Conservation (phyloP, 2,888 invertebrate species). For the Entomobrya proxima region DNA sequence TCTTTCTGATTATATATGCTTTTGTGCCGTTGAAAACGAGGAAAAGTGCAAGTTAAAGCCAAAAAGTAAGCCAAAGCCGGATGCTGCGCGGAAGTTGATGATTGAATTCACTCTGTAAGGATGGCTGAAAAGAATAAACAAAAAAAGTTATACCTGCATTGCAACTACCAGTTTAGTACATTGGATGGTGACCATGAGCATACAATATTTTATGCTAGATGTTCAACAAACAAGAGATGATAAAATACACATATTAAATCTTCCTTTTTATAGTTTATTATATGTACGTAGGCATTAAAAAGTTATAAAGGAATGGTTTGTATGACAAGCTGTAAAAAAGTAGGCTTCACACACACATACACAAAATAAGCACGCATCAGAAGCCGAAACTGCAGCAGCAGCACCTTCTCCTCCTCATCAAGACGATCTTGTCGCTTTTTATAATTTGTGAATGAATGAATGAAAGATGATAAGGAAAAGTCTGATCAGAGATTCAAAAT, state of each 20-base stretch:
- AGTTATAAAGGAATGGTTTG: neutral
- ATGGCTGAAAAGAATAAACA: neutral
- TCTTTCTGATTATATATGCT: neutral
- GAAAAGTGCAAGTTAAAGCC: conserved; percentile 45
- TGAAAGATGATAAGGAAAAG: conserved; percentile 27
- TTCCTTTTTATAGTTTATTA: conserved; percentile 19
- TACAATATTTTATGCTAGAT: neutral
- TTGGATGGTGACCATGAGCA: neutral
- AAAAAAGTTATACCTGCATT: neutral
- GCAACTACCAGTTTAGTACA: neutral
- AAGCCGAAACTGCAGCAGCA: neutral
- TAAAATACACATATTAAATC: conserved; percentile 21
- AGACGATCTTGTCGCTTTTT: conserved; percentile 6
- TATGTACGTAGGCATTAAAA: neutral
- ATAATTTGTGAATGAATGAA: conserved; percentile 38
- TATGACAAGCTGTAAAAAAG: conserved; percentile 33
- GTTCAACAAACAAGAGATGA: conserved; percentile 2
- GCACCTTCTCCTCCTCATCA: conserved; percentile 26
- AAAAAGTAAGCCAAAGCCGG: conserved; percentile 55
- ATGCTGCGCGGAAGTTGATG: conserved; percentile 65
- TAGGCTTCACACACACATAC: conserved; percentile 33
- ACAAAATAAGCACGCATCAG: neutral
- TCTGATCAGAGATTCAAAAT: conserved; percentile 28
- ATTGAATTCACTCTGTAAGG: conserved; percentile 3
- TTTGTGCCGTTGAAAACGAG: neutral